Evolutionary conservation across 2,113 vertebrate genomes (phyloP).

Genomic region (Thamnophis sirtalis): DNA sequence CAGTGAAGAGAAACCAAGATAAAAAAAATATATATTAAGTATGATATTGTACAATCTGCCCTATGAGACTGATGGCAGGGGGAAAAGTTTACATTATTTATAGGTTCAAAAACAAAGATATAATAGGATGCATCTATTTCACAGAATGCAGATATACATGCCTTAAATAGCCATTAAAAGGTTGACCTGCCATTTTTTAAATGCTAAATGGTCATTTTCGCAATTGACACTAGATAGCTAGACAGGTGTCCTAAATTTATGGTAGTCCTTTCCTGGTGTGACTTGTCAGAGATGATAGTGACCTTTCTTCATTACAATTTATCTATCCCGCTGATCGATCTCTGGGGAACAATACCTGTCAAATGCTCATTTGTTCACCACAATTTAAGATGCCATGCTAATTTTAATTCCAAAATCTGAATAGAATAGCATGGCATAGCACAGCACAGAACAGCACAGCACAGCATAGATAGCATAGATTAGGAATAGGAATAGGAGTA

Average conservation of each 20-base stretch:
- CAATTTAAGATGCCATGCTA: neutral
- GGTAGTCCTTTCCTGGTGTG: neutral
- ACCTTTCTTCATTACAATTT: neutral
- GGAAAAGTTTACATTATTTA: neutral
- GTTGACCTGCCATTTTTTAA: neutral
- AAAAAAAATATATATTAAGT: neutral
- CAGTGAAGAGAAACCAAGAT: neutral
- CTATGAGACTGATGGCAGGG: neutral
- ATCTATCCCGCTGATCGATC: neutral
- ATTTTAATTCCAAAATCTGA: neutral
- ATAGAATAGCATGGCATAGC: no score
- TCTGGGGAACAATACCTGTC: neutral
- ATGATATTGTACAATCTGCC: neutral
- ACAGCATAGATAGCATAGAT: no score
- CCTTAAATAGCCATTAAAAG: neutral
- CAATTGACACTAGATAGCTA: neutral
- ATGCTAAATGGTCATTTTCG: neutral
- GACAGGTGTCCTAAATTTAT: neutral
- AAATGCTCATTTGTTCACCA: neutral
- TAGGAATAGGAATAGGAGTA: no score
- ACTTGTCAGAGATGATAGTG: neutral
- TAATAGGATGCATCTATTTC: neutral
- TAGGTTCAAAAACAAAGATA: neutral
- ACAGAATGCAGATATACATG: neutral
- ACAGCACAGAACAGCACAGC: no score